phyloP scores from a whole-genome alignment of 2,888 invertebrate species.

The Ametastegia equiseti region DNA sequence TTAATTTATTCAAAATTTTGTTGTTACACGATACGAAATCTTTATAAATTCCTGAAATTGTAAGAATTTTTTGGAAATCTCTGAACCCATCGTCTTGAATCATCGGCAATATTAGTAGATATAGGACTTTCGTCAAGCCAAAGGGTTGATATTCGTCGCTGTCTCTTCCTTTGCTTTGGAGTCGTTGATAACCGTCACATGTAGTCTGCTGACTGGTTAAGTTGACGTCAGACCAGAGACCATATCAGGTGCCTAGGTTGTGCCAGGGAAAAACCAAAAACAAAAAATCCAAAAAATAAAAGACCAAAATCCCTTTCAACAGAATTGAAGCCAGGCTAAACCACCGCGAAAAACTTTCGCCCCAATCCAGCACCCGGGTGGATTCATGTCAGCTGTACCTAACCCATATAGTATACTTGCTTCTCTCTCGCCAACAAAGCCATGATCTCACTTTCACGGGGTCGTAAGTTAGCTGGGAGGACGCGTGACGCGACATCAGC shows the following conservation, averaged over 20 bases:
- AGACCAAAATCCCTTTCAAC: slow-evolving; percentile 33
- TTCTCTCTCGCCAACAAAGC: slow-evolving; percentile 13
- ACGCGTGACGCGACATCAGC: slow-evolving; percentile 42
- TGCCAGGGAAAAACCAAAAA: not conserved
- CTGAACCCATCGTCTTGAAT: too few species aligned
- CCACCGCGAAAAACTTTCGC: slow-evolving; percentile 6
- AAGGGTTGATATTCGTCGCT: not conserved
- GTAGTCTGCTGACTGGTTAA: slow-evolving; percentile 13
- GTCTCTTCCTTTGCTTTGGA: not conserved
- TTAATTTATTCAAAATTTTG: too few species aligned
- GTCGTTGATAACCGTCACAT: slow-evolving; percentile 7
- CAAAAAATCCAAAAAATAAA: not conserved
- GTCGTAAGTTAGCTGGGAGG: slow-evolving; percentile 34
- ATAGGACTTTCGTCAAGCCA: not conserved
- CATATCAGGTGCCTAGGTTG: not conserved
- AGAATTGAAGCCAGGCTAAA: slow-evolving; percentile 28
- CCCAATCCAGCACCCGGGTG: not conserved
- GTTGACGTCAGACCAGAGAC: not conserved
- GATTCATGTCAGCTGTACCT: slow-evolving; percentile 19
- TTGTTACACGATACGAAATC: too few species aligned
- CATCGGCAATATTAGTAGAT: too few species aligned
- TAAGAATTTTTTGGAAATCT: too few species aligned
- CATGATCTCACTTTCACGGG: slow-evolving; percentile 25
- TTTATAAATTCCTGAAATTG: too few species aligned
- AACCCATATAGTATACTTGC: slow-evolving; percentile 8